A percentile compares a stretch with the other conserved stretches of the same genome.
Conservation (phyloP, 2,888 invertebrate species). For the Drosophila kambysellisi region DNA sequence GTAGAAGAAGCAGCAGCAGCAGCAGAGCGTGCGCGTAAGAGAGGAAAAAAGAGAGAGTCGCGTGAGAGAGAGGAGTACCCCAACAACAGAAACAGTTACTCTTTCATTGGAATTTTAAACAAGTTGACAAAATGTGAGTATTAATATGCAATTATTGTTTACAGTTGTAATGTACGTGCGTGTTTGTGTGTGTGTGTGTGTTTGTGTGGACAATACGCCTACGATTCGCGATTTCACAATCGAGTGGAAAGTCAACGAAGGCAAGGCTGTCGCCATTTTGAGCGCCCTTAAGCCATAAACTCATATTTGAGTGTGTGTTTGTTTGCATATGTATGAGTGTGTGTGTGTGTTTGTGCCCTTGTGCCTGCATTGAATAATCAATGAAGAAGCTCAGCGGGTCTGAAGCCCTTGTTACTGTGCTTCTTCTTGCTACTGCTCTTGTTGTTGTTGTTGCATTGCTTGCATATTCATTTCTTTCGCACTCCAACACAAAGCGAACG, state of each 20-base stretch:
- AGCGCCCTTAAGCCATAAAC: constrained; percentile 52
- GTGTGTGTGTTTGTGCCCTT: constrained; percentile 41
- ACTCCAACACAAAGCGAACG: constrained; percentile 34
- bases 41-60: constrained; percentile 9
- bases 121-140: constrained; percentile 61
- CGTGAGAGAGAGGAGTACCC: constrained; percentile 5
- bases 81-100: constrained; percentile 12
- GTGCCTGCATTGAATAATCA: constrained; percentile 65
- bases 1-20: neutral
- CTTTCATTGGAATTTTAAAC: constrained; percentile 34
- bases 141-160: constrained; percentile 76
- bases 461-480: constrained; percentile 53
- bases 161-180: constrained; percentile 25
- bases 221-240: constrained; percentile 71
- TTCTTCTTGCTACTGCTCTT: constrained; percentile 18
- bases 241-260: constrained; percentile 60
- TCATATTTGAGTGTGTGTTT: neutral
- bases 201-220: constrained; percentile 67
- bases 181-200: constrained; percentile 8
- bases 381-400: constrained; percentile 46
- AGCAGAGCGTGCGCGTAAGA: constrained; percentile 22
- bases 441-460: constrained; percentile 39
- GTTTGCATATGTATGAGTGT: constrained; percentile 3
- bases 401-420: constrained; percentile 31
- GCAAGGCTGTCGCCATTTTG: constrained; percentile 61